Base-by-base conservation (phyloP, 2,113 vertebrate genomes). In the Myotis lucifugus region DNA sequence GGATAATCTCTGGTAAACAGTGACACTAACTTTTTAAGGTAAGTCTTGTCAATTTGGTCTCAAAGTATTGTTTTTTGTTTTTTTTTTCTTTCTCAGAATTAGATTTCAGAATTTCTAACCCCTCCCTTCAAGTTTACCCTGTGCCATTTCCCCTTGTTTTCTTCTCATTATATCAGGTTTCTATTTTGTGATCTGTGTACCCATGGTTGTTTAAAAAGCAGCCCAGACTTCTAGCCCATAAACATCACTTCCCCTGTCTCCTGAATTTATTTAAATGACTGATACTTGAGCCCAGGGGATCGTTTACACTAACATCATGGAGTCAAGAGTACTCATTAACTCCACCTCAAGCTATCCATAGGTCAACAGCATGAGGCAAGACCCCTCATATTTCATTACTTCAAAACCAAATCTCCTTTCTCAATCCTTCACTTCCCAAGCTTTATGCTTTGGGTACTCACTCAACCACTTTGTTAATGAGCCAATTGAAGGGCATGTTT, bases 181-280 rank as follows among this genome's bases (percentile, higher is more conserved):
- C 97, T 88, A 98, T 97, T 97, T 97, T 96, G 96, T 98, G 97
- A 97, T 98, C 89, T 97, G 98, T 98, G 97, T 98, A 97, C 97
- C 92, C 97, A 96, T 85, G 96, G 95, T 97, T 98, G 97, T 98
- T 98, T 98, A 97, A 98, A 98, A 98, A 97, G 95, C 96, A 98
- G 88, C 89, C 97, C 96, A 98, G 97, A 96, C 90, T 97, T 98
- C 96, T 96, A 98, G 96, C 95, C 94, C 97, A 97, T 98, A 98
- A 98, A 98, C 98, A 98, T 98, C 54, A 66, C 97, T 98, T 98
- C 98, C 97, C 98, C 98, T 97, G 97, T 97, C 98, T 98, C 97
- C 97, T 98, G 97, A 97, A 98, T 98, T 98, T 98, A 98, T 99
- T 98, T 98, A 98, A 98, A 98, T 98, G 97, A 97, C 96, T 98